Evolutionary conservation across 2,888 invertebrate species (phyloP).

Genomic region (Venusia cambrica): DNA sequence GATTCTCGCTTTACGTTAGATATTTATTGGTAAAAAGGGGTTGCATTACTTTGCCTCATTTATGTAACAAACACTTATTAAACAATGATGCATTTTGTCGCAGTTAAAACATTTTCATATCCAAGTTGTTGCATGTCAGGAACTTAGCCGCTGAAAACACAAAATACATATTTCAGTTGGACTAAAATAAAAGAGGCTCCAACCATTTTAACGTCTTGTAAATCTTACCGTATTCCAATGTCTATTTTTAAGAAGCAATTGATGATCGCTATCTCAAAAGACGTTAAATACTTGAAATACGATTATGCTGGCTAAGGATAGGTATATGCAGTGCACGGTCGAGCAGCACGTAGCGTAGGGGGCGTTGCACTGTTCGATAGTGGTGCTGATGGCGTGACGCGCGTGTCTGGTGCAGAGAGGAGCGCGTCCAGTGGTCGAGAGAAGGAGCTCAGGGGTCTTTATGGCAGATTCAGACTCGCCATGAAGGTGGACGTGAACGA

Average conservation of each 20-base stretch:
- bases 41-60: conserved; percentile 3
- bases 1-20: conserved; percentile 15
- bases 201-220: too few species aligned
- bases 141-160: too few species aligned
- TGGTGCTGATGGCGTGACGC: conserved; percentile 52
- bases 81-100: too few species aligned
- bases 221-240: conserved; percentile 7
- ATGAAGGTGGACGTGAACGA: conserved; percentile 65
- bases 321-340: conserved; percentile 15
- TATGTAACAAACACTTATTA: conserved; percentile 1
- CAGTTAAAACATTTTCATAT: conserved; percentile 1
- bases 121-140: conserved; percentile 6
- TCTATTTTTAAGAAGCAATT: conserved; percentile 9
- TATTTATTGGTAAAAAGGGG: conserved; percentile 3
- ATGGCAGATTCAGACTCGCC: conserved; percentile 47
- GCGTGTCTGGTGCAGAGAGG: conserved; percentile 66
- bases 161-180: too few species aligned
- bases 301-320: conserved; percentile 15
- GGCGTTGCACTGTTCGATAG: conserved; percentile 35
- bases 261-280: conserved; percentile 1
- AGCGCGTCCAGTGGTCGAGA: conserved; percentile 44
- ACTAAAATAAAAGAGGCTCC: too few species aligned
- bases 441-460: conserved; percentile 47
- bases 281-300: conserved; percentile 14
- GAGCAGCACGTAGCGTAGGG: conserved; percentile 21